A percentile compares a stretch with the other conserved stretches of the same genome.
Conservation (phyloP, 2,113 vertebrate genomes). For the Scartelaos histophorus region DNA sequence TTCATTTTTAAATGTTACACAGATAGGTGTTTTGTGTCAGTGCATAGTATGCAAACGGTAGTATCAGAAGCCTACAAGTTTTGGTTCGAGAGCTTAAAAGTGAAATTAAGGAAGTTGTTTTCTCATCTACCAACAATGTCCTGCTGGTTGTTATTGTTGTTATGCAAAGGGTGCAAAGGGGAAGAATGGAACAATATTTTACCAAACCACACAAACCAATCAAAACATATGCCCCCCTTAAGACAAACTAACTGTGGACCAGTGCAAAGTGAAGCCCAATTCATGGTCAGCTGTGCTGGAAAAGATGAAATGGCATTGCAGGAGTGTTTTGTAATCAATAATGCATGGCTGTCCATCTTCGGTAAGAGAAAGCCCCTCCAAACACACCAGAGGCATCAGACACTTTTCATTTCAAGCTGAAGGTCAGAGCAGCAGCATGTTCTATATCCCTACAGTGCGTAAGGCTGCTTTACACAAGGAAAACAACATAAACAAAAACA, state of each 20-base stretch:
- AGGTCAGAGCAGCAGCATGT: conserved; percentile 65
- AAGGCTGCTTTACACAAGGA: conserved; percentile 23
- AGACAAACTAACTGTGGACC: conserved; percentile 30
- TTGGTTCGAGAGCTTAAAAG: background rate
- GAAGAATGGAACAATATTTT: conserved; percentile 11
- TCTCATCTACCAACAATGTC: conserved; percentile 49
- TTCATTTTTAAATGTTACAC: too few relatives aligned
- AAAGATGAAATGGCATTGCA: conserved; percentile 70
- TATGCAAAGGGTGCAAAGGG: conserved; percentile 4
- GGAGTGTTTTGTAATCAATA: conserved; percentile 77
- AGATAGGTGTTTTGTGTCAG: too few relatives aligned
- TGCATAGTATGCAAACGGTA: background rate
- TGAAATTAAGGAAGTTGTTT: conserved; percentile 45
- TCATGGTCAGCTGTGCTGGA: conserved; percentile 47
- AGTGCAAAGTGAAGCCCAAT: conserved; percentile 39
- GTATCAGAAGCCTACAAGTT: background rate
- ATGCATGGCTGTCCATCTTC: conserved; percentile 75
- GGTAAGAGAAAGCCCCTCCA: conserved; percentile 67
- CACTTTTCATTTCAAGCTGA: conserved; percentile 72
- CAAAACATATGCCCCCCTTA: conserved; percentile 15
- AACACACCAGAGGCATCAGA: conserved; percentile 71
- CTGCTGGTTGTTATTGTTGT: conserved; percentile 24
- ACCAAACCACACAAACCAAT: conserved; percentile 30
- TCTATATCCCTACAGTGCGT: conserved; percentile 43
- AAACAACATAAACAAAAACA: conserved; percentile 16